A percentile compares a stretch with the other conserved stretches of the same genome.
These are phyloP conservation scores for Holotrichia oblita DNA, from an alignment of 1,140 invertebrate genomes.

Conservation along the genomic window DNA sequence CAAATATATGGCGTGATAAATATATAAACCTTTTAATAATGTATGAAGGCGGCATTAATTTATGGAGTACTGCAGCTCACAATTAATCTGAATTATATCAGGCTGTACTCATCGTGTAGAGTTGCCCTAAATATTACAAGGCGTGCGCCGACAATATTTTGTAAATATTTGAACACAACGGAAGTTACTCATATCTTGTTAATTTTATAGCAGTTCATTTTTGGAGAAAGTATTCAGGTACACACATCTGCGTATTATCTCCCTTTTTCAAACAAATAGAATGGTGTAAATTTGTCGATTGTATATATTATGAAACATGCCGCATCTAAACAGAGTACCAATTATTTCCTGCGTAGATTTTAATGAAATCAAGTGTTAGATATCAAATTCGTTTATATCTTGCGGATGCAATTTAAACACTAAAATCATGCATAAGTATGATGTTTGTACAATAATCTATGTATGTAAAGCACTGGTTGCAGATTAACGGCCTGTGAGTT, in stretches of 20 bases:
- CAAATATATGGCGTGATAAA: neutral
- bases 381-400: too few species aligned
- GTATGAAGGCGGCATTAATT: neutral
- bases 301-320: neutral
- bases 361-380: too few species aligned
- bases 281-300: neutral
- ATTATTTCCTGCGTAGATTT: neutral
- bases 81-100: neutral
- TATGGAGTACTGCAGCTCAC: neutral
- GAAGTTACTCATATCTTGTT: neutral
- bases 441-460: too few species aligned
- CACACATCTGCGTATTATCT: slow-evolving; percentile 2
- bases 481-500: too few species aligned
- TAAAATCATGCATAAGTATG: too few species aligned
- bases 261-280: neutral
- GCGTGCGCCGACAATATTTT: neutral
- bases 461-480: too few species aligned
- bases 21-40: neutral
- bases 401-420: too few species aligned
- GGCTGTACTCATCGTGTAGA: neutral
- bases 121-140: neutral
- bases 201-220: neutral
- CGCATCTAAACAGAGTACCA: neutral
- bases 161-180: neutral
- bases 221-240: neutral